Evolutionary conservation across 2,797 vertebrate species (phyloP).

Genomic region (Meda fulgida): DNA sequence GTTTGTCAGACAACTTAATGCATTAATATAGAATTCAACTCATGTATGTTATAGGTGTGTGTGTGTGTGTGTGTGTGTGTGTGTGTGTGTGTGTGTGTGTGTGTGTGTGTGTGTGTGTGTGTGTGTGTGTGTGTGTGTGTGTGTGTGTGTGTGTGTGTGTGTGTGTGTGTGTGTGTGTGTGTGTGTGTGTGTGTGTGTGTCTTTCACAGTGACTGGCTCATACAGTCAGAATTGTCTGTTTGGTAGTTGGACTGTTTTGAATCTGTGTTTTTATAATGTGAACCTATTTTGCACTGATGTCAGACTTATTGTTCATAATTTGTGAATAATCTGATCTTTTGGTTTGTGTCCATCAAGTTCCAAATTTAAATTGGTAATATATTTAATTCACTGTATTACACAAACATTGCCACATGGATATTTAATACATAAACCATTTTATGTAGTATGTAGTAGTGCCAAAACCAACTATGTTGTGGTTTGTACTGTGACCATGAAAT

Average conservation of each 20-base stretch:
- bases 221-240: neutral
- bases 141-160: too few species aligned
- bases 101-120: too few species aligned
- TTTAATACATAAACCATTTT: neutral
- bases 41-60: neutral
- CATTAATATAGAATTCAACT: neutral
- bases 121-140: too few species aligned
- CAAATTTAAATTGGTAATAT: neutral
- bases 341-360: neutral
- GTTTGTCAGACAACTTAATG: neutral
- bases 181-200: too few species aligned
- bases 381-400: neutral
- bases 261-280: neutral
- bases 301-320: neutral
- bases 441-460: neutral
- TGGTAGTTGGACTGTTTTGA: neutral
- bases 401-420: neutral
- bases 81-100: too few species aligned
- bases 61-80: too few species aligned
- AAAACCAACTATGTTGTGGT: neutral
- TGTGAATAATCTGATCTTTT: neutral
- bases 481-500: neutral
- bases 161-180: too few species aligned
- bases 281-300: neutral
- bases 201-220: neutral